Conservation (phyloP, 2,888 invertebrate species). For the Plutella xylostella region DNA sequence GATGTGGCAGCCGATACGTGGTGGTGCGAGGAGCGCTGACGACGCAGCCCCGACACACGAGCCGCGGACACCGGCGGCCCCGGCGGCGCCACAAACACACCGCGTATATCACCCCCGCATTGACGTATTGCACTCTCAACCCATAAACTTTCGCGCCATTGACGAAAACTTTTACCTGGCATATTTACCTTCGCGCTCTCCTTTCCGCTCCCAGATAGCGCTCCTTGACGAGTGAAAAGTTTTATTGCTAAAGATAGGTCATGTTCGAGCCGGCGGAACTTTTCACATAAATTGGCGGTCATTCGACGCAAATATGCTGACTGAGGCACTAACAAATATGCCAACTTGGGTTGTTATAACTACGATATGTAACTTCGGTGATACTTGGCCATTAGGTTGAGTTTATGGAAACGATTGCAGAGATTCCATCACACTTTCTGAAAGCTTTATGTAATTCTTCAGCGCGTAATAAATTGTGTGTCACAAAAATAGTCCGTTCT, state of each 20-base stretch:
- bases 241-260: constrained; percentile 63
- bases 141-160: constrained; percentile 45
- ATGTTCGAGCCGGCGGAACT: constrained; percentile 60
- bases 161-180: constrained; percentile 59
- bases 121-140: constrained; percentile 57
- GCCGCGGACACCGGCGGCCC: not conserved
- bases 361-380: constrained; percentile 68
- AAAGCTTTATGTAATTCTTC: constrained; percentile 63
- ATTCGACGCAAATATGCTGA: constrained; percentile 70
- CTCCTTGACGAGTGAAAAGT: constrained; percentile 65
- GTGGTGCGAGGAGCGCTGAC: constrained; percentile 71
- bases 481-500: not conserved
- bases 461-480: not conserved
- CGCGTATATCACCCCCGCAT: constrained; percentile 65
- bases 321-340: constrained; percentile 69
- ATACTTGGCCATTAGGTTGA: constrained; percentile 60
- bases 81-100: constrained; percentile 30
- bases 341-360: constrained; percentile 69
- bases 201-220: constrained; percentile 35
- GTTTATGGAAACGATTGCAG: constrained; percentile 65
- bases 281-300: constrained; percentile 70
- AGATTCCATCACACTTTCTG: constrained; percentile 67
- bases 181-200: constrained; percentile 61
- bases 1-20: too few species aligned
- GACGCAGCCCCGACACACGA: constrained; percentile 76